Evolutionary conservation across 1,140 invertebrate species (phyloP).

Genomic region (Hyles euphorbiae): DNA sequence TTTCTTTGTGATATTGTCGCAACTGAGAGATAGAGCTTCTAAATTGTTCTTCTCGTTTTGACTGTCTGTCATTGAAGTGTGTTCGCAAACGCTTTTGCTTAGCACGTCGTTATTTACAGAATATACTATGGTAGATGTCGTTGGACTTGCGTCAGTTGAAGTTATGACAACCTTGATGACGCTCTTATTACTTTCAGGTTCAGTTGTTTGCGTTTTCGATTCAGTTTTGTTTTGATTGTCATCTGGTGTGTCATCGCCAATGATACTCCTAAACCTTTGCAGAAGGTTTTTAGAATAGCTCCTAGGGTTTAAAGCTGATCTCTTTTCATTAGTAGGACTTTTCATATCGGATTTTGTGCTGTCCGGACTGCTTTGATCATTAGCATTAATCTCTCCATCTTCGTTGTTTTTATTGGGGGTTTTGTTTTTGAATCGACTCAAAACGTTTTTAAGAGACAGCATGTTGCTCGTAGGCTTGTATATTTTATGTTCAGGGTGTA

Average conservation of each 20-base stretch:
- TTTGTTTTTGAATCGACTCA: conserved; percentile 66
- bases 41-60: conserved; percentile 60
- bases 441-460: conserved; percentile 67
- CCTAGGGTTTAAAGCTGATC: conserved; percentile 64
- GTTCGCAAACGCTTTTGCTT: conserved; percentile 66
- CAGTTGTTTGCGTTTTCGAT: conserved; percentile 25
- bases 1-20: conserved; percentile 61
- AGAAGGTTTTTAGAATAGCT: conserved; percentile 73
- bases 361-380: conserved; percentile 49
- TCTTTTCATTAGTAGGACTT: conserved; percentile 58
- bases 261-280: conserved; percentile 75
- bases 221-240: conserved; percentile 52
- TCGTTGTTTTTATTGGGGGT: conserved; percentile 55
- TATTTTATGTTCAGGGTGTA: conserved; percentile 87
- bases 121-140: conserved; percentile 39
- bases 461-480: conserved; percentile 78
- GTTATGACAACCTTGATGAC: conserved; percentile 65
- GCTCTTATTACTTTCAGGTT: conserved; percentile 33
- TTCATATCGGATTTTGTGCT: conserved; percentile 57
- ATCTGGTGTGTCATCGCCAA: conserved; percentile 71
- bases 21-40: conserved; percentile 64
- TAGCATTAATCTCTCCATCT: conserved; percentile 52
- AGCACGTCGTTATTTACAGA: conserved; percentile 38
- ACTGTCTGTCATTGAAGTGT: conserved; percentile 51
- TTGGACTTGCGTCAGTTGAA: conserved; percentile 45